Base-by-base conservation (phyloP, 1,140 invertebrate genomes). In the Dysdera silvatica region DNA sequence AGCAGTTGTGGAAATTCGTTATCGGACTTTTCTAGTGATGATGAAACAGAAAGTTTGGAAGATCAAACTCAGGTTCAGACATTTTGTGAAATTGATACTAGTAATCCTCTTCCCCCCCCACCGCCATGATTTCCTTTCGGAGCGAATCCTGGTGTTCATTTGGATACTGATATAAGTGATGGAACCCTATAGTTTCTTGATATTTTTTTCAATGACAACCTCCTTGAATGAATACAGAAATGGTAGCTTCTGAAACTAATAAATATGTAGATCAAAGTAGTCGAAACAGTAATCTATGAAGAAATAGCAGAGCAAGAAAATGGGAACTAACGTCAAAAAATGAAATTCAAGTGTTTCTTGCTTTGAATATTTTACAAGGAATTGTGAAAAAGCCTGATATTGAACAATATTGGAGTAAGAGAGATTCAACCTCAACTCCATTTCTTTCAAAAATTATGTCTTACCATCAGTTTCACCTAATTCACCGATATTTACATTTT, bases 351-450 rank as follows among this genome's bases (percentile, higher is more conserved):
- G 35, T 55, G 0, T 28, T 55, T 29, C 14, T 23, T 8, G 35
- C 20, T 37, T 41, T 55, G 33, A 37, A 37, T 26, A 55, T 53
- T 33, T 53, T 23, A 24, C 51, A 53, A 35, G 31, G n/a, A 51
- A 51, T 32, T 51, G 26, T 28, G 29, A 53, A 53, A 32, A n/a
- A n/a, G 12, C 32, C 16, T 35, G 51, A 53, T 23, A 23, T 53
- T 53, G 51, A 53, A 16, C 51, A 53, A 37, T 53, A 53, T 23
- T 53, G 51, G 32, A 53, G 32, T 26, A 53, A 24, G 18, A n/a
- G 10, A 37, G 49, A 45, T 18, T 45, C 41, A 45, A 45, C 41
- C 16, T 45, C 41, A 45, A 45, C 41, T 7, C 41, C 41, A 45
- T 45, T 18, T 45, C 23, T 45, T 45, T 10, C 28, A n/a, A 28